These are phyloP conservation scores for Brachyalestes nurse DNA, from an alignment of 2,797 vertebrate genomes.

Conservation along the genomic window DNA sequence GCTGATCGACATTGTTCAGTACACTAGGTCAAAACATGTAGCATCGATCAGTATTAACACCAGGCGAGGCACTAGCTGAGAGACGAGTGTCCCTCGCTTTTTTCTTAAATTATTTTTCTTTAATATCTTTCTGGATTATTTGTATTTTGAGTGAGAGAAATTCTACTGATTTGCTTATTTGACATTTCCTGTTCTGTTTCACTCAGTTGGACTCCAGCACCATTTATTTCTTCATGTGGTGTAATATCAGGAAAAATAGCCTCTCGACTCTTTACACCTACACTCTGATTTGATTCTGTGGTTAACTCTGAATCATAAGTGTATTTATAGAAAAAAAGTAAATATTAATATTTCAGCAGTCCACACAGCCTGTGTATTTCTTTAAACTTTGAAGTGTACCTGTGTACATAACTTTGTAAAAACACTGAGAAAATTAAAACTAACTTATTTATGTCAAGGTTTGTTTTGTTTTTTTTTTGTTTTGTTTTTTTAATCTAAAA, in stretches of 20 bases:
- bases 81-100: conserved; percentile 28
- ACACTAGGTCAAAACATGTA: conserved; percentile 59
- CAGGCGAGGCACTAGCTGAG: conserved; percentile 60
- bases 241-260: conserved; percentile 14
- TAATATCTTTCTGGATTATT: conserved; percentile 54
- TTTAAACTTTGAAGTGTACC: conserved; percentile 79
- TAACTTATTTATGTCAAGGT: conserved; percentile 99
- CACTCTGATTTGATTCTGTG: conserved; percentile 57
- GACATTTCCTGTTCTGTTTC: conserved; percentile 41
- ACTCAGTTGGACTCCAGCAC: conserved; percentile 42
- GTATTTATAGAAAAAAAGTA: conserved; percentile 69
- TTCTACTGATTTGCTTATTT: conserved; percentile 71
- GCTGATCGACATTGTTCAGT: conserved; percentile 12
- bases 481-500: conserved; percentile 74
- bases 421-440: conserved; percentile 99
- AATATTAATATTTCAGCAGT: conserved; percentile 69
- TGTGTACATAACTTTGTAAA: conserved; percentile 90
- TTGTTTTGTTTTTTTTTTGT: conserved; percentile 79
- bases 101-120: conserved; percentile 58
- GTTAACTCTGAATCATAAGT: conserved; percentile 57
- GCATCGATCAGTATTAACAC: conserved; percentile 65
- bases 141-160: conserved; percentile 61
- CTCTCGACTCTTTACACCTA: conserved; percentile 64
- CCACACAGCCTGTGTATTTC: conserved; percentile 80
- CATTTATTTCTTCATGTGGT: conserved; percentile 24